phyloP scores from a whole-genome alignment of 2,113 vertebrate genomes.

The Sceloporus undulatus region DNA sequence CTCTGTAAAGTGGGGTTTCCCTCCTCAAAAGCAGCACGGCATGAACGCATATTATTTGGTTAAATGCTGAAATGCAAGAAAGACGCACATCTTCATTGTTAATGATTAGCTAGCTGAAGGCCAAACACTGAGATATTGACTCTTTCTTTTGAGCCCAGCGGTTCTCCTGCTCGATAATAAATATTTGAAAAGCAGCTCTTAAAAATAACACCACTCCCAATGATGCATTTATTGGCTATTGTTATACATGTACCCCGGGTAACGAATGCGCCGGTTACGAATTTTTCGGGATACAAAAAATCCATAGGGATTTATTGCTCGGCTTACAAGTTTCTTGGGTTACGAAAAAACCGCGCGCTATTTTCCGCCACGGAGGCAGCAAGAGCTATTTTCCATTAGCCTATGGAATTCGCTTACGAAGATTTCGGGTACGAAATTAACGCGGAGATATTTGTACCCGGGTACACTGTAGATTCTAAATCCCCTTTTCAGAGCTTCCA shows the following conservation, averaged over 20 bases:
- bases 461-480: neutral
- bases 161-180: neutral
- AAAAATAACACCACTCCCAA: neutral
- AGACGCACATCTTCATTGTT: neutral
- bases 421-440: no score
- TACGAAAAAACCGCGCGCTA: no score
- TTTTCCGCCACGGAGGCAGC: no score
- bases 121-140: neutral
- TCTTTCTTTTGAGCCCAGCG: no score
- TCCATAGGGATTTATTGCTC: no score
- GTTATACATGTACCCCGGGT: no score
- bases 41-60: neutral
- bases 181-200: neutral
- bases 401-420: no score
- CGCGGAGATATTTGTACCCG: no score
- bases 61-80: neutral
- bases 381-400: no score
- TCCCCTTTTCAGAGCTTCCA: neutral
- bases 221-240: neutral
- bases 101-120: neutral
- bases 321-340: no score
- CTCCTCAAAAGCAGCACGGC: neutral
- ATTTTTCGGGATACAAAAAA: no score
- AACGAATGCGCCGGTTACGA: no score
- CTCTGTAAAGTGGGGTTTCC: neutral